phyloP scores from a whole-genome alignment of 1,140 invertebrate species.

The Wiebesia pumilae region DNA sequence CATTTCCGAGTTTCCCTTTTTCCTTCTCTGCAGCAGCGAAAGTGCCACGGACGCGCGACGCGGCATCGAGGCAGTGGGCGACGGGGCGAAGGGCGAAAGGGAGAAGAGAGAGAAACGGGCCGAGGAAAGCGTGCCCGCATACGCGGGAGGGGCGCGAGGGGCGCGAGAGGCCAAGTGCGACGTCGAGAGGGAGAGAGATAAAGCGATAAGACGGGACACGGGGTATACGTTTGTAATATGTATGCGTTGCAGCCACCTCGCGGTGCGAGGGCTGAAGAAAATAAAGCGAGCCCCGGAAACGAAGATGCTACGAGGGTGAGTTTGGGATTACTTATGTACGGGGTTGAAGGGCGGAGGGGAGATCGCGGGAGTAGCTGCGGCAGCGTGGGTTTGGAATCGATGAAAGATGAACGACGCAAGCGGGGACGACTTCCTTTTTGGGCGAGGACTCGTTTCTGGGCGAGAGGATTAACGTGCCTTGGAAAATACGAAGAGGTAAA shows the following conservation, averaged over 20 bases:
- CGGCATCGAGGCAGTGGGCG: background rate
- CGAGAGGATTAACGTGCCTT: too few species aligned
- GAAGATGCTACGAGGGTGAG: conserved; percentile 31
- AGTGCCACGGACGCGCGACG: background rate
- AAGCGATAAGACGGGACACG: conserved; percentile 34
- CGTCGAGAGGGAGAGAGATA: conserved; percentile 33
- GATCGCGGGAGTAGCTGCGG: background rate
- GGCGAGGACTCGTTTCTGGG: too few species aligned
- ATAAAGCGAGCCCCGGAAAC: conserved; percentile 6
- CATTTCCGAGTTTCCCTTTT: background rate
- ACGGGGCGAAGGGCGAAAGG: background rate
- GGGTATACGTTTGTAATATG: conserved; percentile 6
- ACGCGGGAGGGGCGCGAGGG: background rate
- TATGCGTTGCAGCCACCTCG: conserved; percentile 39
- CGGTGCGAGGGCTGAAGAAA: conserved; percentile 15
- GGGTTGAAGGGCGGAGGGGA: background rate
- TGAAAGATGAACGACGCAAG: conserved; percentile 5
- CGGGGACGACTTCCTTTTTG: too few species aligned
- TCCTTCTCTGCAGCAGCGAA: background rate
- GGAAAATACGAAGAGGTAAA: too few species aligned
- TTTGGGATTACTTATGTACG: conserved; percentile 11
- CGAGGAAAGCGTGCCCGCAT: background rate
- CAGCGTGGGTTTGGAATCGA: conserved; percentile 20
- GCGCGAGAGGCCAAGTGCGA: background rate
- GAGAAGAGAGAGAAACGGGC: background rate